phyloP scores from a whole-genome alignment of 2,113 vertebrate species.

The Chamaetylas fuelleborni region DNA sequence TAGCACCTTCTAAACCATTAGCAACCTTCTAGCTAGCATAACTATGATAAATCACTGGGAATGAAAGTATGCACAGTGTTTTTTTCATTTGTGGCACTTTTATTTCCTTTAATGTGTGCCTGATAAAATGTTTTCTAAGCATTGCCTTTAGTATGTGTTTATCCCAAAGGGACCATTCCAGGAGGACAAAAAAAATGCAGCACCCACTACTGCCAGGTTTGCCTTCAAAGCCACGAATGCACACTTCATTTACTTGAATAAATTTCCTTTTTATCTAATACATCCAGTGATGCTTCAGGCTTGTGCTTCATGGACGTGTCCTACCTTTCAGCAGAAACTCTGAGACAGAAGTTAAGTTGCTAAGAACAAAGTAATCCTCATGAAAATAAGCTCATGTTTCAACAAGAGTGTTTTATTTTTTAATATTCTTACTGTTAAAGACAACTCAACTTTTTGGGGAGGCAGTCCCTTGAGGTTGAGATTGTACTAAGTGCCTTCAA shows the following conservation, averaged over 20 bases:
- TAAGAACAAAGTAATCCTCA: slow-evolving; percentile 36
- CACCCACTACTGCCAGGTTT: slow-evolving; percentile 67
- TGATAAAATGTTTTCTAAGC: slow-evolving; percentile 66
- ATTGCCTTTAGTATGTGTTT: slow-evolving; percentile 61
- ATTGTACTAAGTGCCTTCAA: not conserved
- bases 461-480: not conserved
- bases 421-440: not conserved
- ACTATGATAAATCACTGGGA: not conserved
- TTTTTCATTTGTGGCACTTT: slow-evolving; percentile 51
- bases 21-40: not conserved
- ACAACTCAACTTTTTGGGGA: not conserved
- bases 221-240: slow-evolving; percentile 61
- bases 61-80: slow-evolving; percentile 29
- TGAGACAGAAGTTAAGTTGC: slow-evolving; percentile 46
- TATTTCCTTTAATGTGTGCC: slow-evolving; percentile 60
- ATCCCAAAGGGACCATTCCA: slow-evolving; percentile 68
- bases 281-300: slow-evolving; percentile 71
- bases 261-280: slow-evolving; percentile 73
- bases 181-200: slow-evolving; percentile 59
- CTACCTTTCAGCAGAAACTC: slow-evolving; percentile 57
- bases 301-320: slow-evolving; percentile 44
- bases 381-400: not conserved
- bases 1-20: slow-evolving; percentile 33
- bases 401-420: not conserved
- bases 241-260: slow-evolving; percentile 66